Base-by-base conservation (phyloP, 2,113 vertebrate genomes). In the Serinus canaria region DNA sequence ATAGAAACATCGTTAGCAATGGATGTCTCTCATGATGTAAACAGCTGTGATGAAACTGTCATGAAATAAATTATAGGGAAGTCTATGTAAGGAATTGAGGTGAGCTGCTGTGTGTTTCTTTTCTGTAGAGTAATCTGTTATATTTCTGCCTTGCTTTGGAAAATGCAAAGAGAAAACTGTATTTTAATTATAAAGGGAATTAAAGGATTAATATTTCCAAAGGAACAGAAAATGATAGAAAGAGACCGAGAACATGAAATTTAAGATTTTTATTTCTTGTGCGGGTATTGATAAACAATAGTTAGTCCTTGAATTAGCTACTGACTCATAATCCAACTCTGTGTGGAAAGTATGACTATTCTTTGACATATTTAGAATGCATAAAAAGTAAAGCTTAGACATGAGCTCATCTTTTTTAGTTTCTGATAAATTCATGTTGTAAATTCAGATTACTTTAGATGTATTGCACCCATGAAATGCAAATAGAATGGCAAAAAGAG, bases 31-130 rank as follows among this genome's bases (percentile, higher is more conserved):
- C 56, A 73, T 93, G 67, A 88, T 62, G 44, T 66, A 88, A 96
- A 66, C 49, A 59, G 39, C 23, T 79, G 64, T 62, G 39, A 62
- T 69, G 27, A 62, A 39, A 53, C 15, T 52, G 55, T 56, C 76
- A 43, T 44, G 63, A 39, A 70, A 83, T 84, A 88, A 93, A 91
- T 83, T 92, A 28, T 27, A 35, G 33, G 24, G 27, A 78, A 91
- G 35, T 62, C n/a, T 64, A 10, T 18, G 20, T 64, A 87, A 59
- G 33, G n/a, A 94, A 66, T 24, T 67, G 59, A 89, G 56, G 87
- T 86, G 86, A 92, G 87, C 80, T 95, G 63, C 53, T 70, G 28
- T 43, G 27, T 44, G 16, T 92, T 50, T 92, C 56, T 76, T 96
- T 92, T 77, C 75, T 67, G 28, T 30, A 43, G 11, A 72, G 9